These are phyloP conservation scores for Acipenser transmontanus DNA, from an alignment of 2,797 vertebrate genomes.

Conservation along the genomic window DNA sequence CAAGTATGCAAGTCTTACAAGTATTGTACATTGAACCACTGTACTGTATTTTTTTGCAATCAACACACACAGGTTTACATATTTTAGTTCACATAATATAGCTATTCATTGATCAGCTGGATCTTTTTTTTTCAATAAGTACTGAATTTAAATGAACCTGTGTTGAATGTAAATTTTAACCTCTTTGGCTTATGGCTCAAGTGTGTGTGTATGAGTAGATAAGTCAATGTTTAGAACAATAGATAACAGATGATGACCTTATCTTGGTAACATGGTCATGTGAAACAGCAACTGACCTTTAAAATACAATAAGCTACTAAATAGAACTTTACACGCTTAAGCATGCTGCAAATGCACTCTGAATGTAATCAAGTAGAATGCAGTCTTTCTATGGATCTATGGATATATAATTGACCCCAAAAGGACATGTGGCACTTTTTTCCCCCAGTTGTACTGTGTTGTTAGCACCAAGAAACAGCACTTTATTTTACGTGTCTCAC, in stretches of 20 bases:
- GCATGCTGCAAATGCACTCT: slow-evolving; percentile 50
- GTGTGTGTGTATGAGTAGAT: not conserved
- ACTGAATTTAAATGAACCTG: too few species aligned
- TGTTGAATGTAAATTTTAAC: too few species aligned
- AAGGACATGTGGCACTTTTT: slow-evolving; percentile 56
- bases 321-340: slow-evolving; percentile 60
- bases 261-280: slow-evolving; percentile 51
- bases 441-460: slow-evolving; percentile 43
- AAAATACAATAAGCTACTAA: slow-evolving; percentile 70
- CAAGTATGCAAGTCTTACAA: too few species aligned
- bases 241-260: slow-evolving; percentile 44
- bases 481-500: slow-evolving; percentile 51
- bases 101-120: too few species aligned
- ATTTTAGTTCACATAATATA: too few species aligned
- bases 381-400: slow-evolving; percentile 41
- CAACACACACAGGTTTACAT: too few species aligned
- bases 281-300: slow-evolving; percentile 66
- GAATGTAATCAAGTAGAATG: slow-evolving; percentile 60
- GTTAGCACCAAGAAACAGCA: slow-evolving; percentile 54
- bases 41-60: too few species aligned
- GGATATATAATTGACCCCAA: slow-evolving; percentile 72
- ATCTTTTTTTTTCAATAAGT: too few species aligned
- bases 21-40: too few species aligned
- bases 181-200: not conserved
- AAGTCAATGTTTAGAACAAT: slow-evolving; percentile 44